Evolutionary conservation across 2,888 invertebrate genomes (phyloP), one percentile per base, ranked within the genome.

Genomic region (Agrochola macilenta): DNA sequence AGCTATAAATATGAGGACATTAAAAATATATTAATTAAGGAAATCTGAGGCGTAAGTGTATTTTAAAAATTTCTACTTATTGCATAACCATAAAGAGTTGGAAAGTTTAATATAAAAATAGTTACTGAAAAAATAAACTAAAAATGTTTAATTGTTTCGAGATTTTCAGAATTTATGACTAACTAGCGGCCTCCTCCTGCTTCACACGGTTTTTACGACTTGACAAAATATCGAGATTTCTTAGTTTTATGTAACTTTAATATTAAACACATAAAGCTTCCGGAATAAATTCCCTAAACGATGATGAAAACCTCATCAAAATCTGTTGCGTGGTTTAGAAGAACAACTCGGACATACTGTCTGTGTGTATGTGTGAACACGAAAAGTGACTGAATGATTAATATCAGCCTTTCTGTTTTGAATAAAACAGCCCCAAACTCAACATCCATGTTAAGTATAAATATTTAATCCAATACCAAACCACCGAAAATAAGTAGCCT

Each of bases 391-490:
- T 69, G 58, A 69, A 58, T 58, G 26, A 43, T 58, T 69, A 20
- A 69, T 58, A 43, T 26, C 5, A 1, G n/a, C 26, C 43, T 43
- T 17, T 20, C 8, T 12, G 8, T 43, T 39, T n/a, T 58, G 26
- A 69, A 49, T 60, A 75, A 58, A 58, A 54, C 54, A 60, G 14
- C 23, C 23, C 23, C 17, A 26, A 23, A 23, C 39, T 20, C 2
- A 54, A 72, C 39, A 30, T 65, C 30, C 14, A 11, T 49, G 39
- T 66, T 71, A 46, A 35, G 26, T 39, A 73, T 79, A 14, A 74
- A 83, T 83, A 77, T 76, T 74, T 74, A 84, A 84, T 74, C 35
- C 39, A 23, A 58, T 43, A 70, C 46, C 58, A 68, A 66, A 66
- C 66, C 69, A 54, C 69, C 57, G 57, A 76, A 82, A 76, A 61